Evolutionary conservation across 2,113 vertebrate genomes (phyloP), one percentile per base, ranked within the genome.

Genomic region (Cyrtonyx montezumae): DNA sequence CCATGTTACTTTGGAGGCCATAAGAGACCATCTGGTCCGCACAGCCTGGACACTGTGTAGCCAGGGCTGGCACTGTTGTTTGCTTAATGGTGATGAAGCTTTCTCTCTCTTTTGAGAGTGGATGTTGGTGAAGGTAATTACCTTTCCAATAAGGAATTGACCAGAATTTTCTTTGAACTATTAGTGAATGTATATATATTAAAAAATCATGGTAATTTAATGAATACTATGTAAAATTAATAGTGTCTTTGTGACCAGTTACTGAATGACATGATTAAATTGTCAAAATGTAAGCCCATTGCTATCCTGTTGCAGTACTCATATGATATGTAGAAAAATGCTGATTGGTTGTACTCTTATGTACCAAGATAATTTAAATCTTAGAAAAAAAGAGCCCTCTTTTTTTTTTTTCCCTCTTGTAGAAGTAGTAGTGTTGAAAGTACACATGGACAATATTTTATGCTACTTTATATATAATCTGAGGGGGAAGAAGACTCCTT

Each of bases 311-410:
- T 84, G 32, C 18, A 68, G 1, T 49, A 19, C 25, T 61, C 19
- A 16, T 30, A 28, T 34, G 28, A 14, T 51, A 12, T 46, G 82
- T 56, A 20, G 36, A 83, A 53, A 65, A 14, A 13, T 77, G 19
- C 17, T n/a, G 3, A 42, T 26, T 65, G 16, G n/a, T 45, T 0
- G 0, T 42, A 34, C 25, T 69, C 45, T 34, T 56, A 49, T 0
- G 3, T 66, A 30, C 14, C 9, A 21, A 67, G 30, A 40, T 40
- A 22, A 67, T 30, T 67, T 45, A 42, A 66, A 66, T 26, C 20
- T 22, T 45, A 9, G 28, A 40, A 55, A 32, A 73, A 55, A 73
- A n/a, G 15, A 48, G 63, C 13, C 17, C 2, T 62, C 34, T 51
- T 11, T 2, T 16, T 26, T 19, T 56, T n/a, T 5, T 2, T 56